phyloP scores from a whole-genome alignment of 2,113 vertebrate species.

The Serilophus lunatus region DNA sequence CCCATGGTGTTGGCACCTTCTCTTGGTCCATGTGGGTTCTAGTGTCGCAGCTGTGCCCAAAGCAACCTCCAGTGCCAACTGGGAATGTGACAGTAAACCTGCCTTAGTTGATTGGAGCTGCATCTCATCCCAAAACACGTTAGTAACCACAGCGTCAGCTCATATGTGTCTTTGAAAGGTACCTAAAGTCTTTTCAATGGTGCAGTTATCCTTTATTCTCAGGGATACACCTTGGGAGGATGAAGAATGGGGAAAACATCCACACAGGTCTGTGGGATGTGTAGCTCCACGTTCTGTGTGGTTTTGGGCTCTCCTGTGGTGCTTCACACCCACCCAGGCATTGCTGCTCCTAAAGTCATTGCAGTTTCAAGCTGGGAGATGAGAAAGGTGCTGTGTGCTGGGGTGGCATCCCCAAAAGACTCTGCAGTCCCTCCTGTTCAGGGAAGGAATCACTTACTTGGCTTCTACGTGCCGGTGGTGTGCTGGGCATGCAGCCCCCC shows the following conservation, averaged over 20 bases:
- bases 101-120: background rate
- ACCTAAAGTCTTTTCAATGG: background rate
- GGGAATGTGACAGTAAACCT: accelerated
- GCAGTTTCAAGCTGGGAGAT: background rate
- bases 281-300: accelerated
- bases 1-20: accelerated
- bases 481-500: background rate
- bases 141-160: background rate
- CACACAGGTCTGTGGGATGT: background rate
- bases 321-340: background rate
- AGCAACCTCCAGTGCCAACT: no score
- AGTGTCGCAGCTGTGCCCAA: background rate
- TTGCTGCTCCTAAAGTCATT: background rate
- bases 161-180: accelerated
- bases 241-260: background rate
- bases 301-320: background rate
- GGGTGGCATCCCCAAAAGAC: background rate
- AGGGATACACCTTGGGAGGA: no score
- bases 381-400: background rate
- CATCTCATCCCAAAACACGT: accelerated
- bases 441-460: background rate
- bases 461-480: background rate
- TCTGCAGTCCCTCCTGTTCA: background rate
- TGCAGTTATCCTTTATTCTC: background rate
- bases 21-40: background rate